Base-by-base conservation (phyloP, 2,888 invertebrate species). In the Cataglyphis rosenhaueri region DNA sequence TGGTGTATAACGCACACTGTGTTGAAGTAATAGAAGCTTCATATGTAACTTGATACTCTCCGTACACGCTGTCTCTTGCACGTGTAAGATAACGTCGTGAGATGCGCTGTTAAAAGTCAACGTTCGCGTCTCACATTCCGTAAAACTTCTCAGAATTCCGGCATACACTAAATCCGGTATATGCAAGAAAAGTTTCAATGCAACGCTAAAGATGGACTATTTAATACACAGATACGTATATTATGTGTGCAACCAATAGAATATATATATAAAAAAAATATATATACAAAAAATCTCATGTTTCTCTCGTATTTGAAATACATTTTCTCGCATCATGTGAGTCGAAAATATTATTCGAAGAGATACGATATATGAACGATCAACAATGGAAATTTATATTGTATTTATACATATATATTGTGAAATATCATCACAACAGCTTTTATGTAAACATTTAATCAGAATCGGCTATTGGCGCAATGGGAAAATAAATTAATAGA, bases 141-240 rank as follows among this genome's bases (percentile, higher is more conserved):
- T 15, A 52, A 52, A 8, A 2, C 8, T 52, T 52, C n/a, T 52
- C 52, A 52, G 52, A 18, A n/a, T 52, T n/a, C 52, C 8, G 6
- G 8, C 84, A 84, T 35, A 6, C 73, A 79, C 75, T 85, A 62
- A 66, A 79, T 73, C 68, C 59, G 25, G 32, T 55, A 65, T 18
- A 1, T 38, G 10, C 71, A 84, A 84, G 85, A 83, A 87, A 89
- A 85, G 88, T 75, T 83, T 86, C 70, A 87, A 85, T 65, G 59
- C 66, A 18, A 66, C 18, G 62, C 61, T 61, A 44, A 76, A 73
- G 61, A 57, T 68, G 81, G 70, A 82, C 71, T 78, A 89, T 83
- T 88, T 84, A 83, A 89, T 85, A 82, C 84, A 79, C 84, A 76
- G 87, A 71, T 87, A 89, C 84, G 82, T 82, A 82, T 82, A 85